A percentile compares a stretch with the other conserved stretches of the same genome.
Conservation (phyloP, 2,113 vertebrate genomes). For the Pelvicachromis taeniatus region DNA sequence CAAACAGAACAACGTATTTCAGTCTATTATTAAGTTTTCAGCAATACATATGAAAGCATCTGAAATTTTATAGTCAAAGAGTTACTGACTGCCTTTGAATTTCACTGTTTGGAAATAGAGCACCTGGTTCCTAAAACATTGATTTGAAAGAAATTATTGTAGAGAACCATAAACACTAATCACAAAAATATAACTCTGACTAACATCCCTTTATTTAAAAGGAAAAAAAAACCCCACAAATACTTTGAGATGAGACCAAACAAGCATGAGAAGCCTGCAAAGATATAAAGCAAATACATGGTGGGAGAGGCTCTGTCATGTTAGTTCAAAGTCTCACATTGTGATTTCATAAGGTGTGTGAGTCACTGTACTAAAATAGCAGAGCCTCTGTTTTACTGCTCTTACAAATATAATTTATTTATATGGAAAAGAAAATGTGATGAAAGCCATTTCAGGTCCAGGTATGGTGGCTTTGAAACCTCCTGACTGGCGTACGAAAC, state of each 20-base stretch:
- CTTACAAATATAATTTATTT: conserved; percentile 57
- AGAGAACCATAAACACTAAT: not conserved
- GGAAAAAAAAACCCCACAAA: not conserved
- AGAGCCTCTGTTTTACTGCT: conserved; percentile 28
- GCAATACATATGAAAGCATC: not conserved
- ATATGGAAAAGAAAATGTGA: conserved; percentile 29
- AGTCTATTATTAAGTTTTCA: not conserved
- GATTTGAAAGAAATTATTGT: not conserved
- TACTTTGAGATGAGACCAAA: not conserved
- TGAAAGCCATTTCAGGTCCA: conserved; percentile 49
- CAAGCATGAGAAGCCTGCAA: not conserved
- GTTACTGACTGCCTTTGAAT: not conserved
- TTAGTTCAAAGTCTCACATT: conserved; percentile 23
- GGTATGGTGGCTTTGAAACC: not conserved
- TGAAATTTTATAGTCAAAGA: not conserved
- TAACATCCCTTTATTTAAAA: not conserved
- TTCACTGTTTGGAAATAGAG: not conserved
- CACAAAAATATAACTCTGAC: not conserved
- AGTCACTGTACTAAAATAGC: conserved; percentile 46
- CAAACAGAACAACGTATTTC: not conserved
- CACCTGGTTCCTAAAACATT: not conserved
- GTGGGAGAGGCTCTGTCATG: not conserved
- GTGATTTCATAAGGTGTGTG: conserved; percentile 51
- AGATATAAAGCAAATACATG: not conserved
- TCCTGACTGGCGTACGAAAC: not conserved